These are phyloP conservation scores for Blastobasis lacticolella DNA, from an alignment of 2,888 invertebrate genomes.

Conservation along the genomic window DNA sequence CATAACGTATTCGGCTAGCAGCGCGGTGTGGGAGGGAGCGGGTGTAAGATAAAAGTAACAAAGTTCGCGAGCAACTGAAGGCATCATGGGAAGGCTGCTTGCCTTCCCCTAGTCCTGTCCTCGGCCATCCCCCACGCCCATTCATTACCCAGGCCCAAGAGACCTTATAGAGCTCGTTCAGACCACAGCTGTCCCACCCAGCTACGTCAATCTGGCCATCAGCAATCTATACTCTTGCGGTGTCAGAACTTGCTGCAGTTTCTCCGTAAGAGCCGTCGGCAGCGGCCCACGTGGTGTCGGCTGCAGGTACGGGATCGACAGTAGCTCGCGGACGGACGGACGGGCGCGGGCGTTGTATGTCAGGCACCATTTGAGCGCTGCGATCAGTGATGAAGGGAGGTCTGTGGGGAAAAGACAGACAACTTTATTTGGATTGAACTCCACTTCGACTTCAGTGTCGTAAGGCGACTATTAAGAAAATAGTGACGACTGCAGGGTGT, in stretches of 20 bases:
- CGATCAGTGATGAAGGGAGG: conserved; percentile 74
- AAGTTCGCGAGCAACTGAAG: no score
- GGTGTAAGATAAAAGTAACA: no score
- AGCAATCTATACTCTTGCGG: conserved; percentile 39
- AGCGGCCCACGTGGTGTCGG: conserved; percentile 17
- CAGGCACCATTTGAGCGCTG: conserved; percentile 82
- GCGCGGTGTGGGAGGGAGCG: no score
- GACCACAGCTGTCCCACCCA: background rate
- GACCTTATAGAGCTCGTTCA: background rate
- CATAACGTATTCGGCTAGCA: no score
- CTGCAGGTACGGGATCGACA: conserved; percentile 59
- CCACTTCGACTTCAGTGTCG: no score
- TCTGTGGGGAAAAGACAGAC: conserved; percentile 30
- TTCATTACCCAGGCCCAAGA: no score
- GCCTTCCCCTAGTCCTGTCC: no score
- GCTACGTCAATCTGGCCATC: conserved; percentile 27
- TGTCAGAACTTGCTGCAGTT: conserved; percentile 34
- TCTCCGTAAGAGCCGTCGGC: conserved; percentile 26
- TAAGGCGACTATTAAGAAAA: no score
- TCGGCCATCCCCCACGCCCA: no score
- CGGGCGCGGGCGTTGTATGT: conserved; percentile 81
- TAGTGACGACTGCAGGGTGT: no score
- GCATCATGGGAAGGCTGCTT: no score
- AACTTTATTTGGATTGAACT: no score
- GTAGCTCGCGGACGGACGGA: conserved; percentile 83